A percentile compares a stretch with the other conserved stretches of the same genome.
phyloP scores from a whole-genome alignment of 2,888 invertebrate genomes.

The Autographa pulchrina region DNA sequence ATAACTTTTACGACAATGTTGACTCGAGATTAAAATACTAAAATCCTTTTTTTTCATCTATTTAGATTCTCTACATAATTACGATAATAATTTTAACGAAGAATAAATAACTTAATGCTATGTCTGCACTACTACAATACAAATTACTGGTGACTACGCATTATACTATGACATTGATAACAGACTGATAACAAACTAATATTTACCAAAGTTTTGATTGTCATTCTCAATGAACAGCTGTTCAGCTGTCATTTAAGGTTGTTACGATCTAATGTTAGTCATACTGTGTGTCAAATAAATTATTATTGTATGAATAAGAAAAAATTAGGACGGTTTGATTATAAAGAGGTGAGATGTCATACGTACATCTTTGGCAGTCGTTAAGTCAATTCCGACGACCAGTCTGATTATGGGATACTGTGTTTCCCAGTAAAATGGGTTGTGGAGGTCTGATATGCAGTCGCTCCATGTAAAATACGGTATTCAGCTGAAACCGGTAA shows the following conservation, averaged over 20 bases:
- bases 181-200: slow-evolving; percentile 1
- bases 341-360: too few relatives aligned
- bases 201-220: not conserved
- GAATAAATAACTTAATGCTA: not conserved
- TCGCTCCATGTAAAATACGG: too few relatives aligned
- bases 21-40: too few relatives aligned
- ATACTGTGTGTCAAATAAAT: not conserved
- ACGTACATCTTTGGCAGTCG: too few relatives aligned
- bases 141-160: slow-evolving; percentile 6
- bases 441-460: too few relatives aligned
- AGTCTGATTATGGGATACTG: too few relatives aligned
- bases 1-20: too few relatives aligned
- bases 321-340: not conserved
- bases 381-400: too few relatives aligned
- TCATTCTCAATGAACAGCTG: slow-evolving; percentile 15
- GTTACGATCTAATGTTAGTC: slow-evolving; percentile 3
- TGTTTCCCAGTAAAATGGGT: too few relatives aligned
- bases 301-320: not conserved
- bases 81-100: not conserved
- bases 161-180: slow-evolving; percentile 24
- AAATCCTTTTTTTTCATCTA: too few relatives aligned
- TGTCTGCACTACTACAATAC: not conserved
- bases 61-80: not conserved
- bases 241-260: slow-evolving; percentile 8
- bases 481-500: too few relatives aligned